Evolutionary conservation across 2,113 vertebrate genomes (phyloP), one percentile per base, ranked within the genome.

Genomic region (Calonectris borealis): DNA sequence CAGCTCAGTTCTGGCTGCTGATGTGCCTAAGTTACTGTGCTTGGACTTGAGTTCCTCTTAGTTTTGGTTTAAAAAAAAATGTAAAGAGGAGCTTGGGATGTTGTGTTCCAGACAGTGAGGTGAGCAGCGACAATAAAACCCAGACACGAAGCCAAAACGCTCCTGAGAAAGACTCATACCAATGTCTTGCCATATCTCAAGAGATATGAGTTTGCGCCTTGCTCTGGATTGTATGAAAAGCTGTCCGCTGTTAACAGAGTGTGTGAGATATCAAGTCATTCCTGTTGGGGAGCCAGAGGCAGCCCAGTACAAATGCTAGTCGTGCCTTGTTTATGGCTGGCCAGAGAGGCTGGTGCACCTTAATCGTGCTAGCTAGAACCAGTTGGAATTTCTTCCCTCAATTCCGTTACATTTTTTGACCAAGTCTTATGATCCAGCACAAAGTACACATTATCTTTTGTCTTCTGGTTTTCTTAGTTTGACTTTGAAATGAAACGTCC

Each of bases 381-480:
- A 32, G 26, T 10, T 90, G 62, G 29, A 83, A 80, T 91, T 76
- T 54, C 10, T 85, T 90, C 40, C 55, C 21, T 72, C 73, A 42
- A 16, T 87, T 83, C 82, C 58, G 64, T 46, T 91, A 78, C 38
- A 19, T 27, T 90, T 95, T 91, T 88, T 85, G 36, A 94, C 54
- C 25, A 70, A 78, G 58, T 36, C 54, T 64, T 77, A 42, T 0
- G 27, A 90, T 57, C 36, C 40, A 85, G 49, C 70, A 49, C 29
- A 42, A 85, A 82, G 36, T n/a, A 36, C 6, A 49, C 27, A 57
- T 38, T 82, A 65, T 19, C 48, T 44, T 95, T 89, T 83, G 24
- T 65, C 46, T 96, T 85, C 70, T 93, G 82, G 18, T 57, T 93
- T 83, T 83, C 84, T 88, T 29, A 61, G 57, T 52, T 94, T 57